These are phyloP conservation scores for Cyprinodon brontotheroides DNA, from an alignment of 2,113 vertebrate genomes.

Conservation along the genomic window DNA sequence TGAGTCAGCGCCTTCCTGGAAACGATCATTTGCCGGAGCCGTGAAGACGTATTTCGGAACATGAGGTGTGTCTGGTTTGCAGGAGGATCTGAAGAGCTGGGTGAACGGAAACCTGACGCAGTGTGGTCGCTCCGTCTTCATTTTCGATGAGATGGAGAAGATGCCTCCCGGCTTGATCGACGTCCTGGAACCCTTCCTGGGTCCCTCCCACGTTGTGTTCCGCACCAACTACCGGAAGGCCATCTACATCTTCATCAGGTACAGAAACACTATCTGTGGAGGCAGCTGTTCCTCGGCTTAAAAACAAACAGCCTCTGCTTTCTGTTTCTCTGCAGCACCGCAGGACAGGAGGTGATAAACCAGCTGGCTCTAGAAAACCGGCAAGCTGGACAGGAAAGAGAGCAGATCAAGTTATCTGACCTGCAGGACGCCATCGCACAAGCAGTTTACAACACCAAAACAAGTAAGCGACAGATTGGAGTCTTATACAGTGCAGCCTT, in stretches of 20 bases:
- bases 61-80: background rate
- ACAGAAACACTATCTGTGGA: background rate
- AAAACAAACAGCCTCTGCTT: background rate
- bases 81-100: slow-evolving; percentile 88
- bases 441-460: slow-evolving; percentile 79
- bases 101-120: slow-evolving; percentile 89
- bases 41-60: too few species aligned
- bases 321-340: slow-evolving; percentile 78
- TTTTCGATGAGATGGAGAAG: slow-evolving; percentile 97
- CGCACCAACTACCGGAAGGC: slow-evolving; percentile 96
- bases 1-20: slow-evolving; percentile 47
- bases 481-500: too few species aligned
- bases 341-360: slow-evolving; percentile 88
- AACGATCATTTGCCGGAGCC: too few species aligned
- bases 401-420: slow-evolving; percentile 85
- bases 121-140: slow-evolving; percentile 89
- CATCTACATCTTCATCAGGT: slow-evolving; percentile 96
- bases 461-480: slow-evolving; percentile 79
- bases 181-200: slow-evolving; percentile 87
- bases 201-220: slow-evolving; percentile 89
- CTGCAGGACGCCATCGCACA: slow-evolving; percentile 79
- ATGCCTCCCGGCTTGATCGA: slow-evolving; percentile 90
- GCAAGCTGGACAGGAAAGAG: slow-evolving; percentile 81
- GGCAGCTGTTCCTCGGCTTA: too few species aligned
- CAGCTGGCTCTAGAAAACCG: slow-evolving; percentile 80